phyloP scores from a whole-genome alignment of 1,140 invertebrate species.

The Penaeus indicus region DNA sequence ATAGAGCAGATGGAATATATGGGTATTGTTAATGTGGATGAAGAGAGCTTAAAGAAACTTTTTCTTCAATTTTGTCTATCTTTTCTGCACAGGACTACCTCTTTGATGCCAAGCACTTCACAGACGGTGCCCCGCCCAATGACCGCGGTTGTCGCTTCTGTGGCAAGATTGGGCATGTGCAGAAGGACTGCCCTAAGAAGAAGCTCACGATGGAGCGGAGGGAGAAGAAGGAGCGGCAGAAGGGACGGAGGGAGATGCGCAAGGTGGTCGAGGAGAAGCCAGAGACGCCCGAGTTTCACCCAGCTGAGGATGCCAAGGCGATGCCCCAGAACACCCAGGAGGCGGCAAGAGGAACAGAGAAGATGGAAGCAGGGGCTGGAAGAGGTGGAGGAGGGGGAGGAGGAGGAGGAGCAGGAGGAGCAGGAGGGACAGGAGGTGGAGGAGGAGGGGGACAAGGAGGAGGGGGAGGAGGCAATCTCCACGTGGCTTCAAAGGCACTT shows the following conservation, averaged over 20 bases:
- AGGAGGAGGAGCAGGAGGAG: neutral
- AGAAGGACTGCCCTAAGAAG: constrained; percentile 72
- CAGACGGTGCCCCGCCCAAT: constrained; percentile 73
- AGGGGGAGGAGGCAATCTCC: neutral
- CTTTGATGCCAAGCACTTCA: constrained; percentile 71
- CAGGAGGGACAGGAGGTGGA: neutral
- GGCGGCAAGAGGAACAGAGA: too few species aligned
- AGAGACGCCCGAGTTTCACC: neutral
- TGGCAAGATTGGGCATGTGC: constrained; percentile 76
- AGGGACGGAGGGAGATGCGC: constrained; percentile 39
- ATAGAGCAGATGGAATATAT: too few species aligned
- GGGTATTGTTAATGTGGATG: neutral
- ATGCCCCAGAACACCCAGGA: too few species aligned
- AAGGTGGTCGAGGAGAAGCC: constrained; percentile 26
- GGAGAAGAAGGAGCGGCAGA: constrained; percentile 55
- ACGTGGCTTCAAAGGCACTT: neutral
- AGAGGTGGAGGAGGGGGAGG: neutral
- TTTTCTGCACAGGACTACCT: constrained; percentile 71
- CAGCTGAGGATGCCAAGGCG: too few species aligned
- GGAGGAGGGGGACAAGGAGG: constrained; percentile 11
- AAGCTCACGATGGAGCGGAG: constrained; percentile 36
- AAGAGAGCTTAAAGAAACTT: neutral
- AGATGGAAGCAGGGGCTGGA: too few species aligned
- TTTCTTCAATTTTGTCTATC: constrained; percentile 36
- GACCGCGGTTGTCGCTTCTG: constrained; percentile 76